Evolutionary conservation across 1,140 invertebrate species (phyloP).

Genomic region (Phocides pigmalion): DNA sequence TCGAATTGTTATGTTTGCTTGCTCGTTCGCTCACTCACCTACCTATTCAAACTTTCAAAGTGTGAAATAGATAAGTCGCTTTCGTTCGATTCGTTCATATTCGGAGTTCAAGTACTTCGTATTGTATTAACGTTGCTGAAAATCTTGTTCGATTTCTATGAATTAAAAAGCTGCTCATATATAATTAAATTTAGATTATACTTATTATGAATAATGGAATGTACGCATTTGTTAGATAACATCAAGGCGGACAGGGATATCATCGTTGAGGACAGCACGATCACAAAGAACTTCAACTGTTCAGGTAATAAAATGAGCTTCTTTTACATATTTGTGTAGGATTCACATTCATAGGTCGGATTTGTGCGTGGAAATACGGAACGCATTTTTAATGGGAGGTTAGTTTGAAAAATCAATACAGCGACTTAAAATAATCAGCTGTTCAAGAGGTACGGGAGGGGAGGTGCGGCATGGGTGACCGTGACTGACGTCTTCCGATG

Average conservation of each 20-base stretch:
- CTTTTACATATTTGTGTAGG: slow-evolving; percentile 31
- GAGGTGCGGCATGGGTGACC: slow-evolving; percentile 72
- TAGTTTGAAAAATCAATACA: slow-evolving; percentile 83
- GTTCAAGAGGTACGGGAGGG: slow-evolving; percentile 70
- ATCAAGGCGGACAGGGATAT: slow-evolving; percentile 83
- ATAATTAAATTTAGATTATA: slow-evolving; percentile 49
- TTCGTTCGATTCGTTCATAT: slow-evolving; percentile 47
- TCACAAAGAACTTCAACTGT: slow-evolving; percentile 83
- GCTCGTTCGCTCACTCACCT: slow-evolving; percentile 46
- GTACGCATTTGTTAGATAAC: slow-evolving; percentile 85
- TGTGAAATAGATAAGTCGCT: slow-evolving; percentile 55
- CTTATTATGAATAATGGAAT: slow-evolving; percentile 85
- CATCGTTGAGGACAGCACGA: slow-evolving; percentile 71
- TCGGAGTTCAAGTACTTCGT: slow-evolving; percentile 41
- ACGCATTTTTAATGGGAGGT: slow-evolving; percentile 52
- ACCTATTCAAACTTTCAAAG: slow-evolving; percentile 33
- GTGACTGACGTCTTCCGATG: slow-evolving; percentile 58
- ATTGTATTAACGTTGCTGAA: slow-evolving; percentile 46
- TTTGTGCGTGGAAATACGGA: slow-evolving; percentile 19
- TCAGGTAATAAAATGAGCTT: slow-evolving; percentile 70
- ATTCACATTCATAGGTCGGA: neutral
- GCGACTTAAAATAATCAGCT: slow-evolving; percentile 81
- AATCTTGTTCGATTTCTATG: slow-evolving; percentile 58
- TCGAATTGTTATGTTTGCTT: slow-evolving; percentile 52
- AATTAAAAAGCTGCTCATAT: slow-evolving; percentile 59